Evolutionary conservation across 2,113 vertebrate species (phyloP).

Genomic region (Merops nubicus): DNA sequence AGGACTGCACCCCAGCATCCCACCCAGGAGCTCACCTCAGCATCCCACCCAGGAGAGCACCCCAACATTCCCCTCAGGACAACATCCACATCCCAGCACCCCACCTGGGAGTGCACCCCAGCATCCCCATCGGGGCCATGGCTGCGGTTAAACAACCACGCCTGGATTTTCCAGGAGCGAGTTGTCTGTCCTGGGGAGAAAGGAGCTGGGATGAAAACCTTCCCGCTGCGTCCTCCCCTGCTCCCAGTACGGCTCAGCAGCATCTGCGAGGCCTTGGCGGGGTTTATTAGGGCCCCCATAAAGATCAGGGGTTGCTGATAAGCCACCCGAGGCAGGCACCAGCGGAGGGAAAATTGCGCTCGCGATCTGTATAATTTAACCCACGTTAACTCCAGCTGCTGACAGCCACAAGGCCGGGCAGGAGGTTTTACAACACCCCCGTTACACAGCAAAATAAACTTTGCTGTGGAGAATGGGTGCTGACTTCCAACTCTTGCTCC

Average conservation of each 20-base stretch:
- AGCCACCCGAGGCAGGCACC: not conserved
- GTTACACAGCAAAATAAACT: not conserved
- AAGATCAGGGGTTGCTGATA: conserved; percentile 45
- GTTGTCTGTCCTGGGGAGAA: fast-evolving
- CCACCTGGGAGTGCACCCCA: not conserved
- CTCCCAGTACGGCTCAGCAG: not conserved
- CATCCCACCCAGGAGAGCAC: not conserved
- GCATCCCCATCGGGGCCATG: fast-evolving
- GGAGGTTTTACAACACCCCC: not conserved
- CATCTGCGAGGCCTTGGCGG: not conserved
- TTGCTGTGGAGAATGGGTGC: not conserved
- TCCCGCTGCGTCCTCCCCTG: not conserved
- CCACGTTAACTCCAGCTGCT: not conserved
- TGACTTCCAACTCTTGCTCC: not conserved
- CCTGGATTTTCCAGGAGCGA: fast-evolving
- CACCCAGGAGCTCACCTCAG: not conserved
- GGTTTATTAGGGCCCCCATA: not conserved
- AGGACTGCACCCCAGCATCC: not conserved
- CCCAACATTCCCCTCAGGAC: not conserved
- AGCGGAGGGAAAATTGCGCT: not conserved
- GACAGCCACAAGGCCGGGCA: not conserved
- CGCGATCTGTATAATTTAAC: not conserved
- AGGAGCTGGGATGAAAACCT: not conserved
- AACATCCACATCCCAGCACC: not conserved
- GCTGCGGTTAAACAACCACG: fast-evolving